Conservation (phyloP, 2,888 invertebrate genomes). For the Sclerodermus sp. region DNA sequence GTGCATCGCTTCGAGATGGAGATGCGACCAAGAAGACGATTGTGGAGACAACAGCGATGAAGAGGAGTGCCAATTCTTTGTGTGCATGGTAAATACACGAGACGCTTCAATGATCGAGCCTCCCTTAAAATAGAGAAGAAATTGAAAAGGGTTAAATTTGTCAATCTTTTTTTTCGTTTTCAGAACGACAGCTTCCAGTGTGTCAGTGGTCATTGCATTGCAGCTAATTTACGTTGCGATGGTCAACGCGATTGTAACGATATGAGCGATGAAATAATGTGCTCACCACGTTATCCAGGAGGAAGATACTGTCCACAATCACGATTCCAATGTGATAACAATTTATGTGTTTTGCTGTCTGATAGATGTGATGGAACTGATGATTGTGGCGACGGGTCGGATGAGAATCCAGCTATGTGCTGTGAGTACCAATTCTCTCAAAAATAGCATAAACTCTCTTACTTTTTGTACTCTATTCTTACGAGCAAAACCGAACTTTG, state of each 20-base stretch:
- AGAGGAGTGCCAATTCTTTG: constrained; percentile 76
- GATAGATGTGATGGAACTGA: constrained; percentile 93
- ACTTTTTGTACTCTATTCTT: neutral
- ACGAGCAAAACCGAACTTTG: constrained; percentile 5
- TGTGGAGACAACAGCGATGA: constrained; percentile 96
- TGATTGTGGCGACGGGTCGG: constrained; percentile 90
- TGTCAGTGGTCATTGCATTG: constrained; percentile 89
- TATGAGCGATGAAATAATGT: constrained; percentile 86
- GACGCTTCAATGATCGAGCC: too few species aligned
- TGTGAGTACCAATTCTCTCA: too few species aligned
- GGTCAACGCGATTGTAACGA: constrained; percentile 88
- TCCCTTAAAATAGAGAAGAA: neutral
- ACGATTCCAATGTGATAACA: constrained; percentile 90
- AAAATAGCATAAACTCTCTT: too few species aligned
- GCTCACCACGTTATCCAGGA: constrained; percentile 84
- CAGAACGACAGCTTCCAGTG: constrained; percentile 87
- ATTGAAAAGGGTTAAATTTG: neutral
- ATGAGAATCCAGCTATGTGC: constrained; percentile 80
- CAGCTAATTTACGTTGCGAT: constrained; percentile 84
- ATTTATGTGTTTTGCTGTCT: constrained; percentile 84
- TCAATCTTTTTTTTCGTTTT: neutral
- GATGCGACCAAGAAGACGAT: constrained; percentile 95
- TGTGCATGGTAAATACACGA: constrained; percentile 68
- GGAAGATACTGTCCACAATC: constrained; percentile 88
- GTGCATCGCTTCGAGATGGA: constrained; percentile 90